Evolutionary conservation across 2,797 vertebrate species (phyloP).

Genomic region (Acipenser transmontanus): DNA sequence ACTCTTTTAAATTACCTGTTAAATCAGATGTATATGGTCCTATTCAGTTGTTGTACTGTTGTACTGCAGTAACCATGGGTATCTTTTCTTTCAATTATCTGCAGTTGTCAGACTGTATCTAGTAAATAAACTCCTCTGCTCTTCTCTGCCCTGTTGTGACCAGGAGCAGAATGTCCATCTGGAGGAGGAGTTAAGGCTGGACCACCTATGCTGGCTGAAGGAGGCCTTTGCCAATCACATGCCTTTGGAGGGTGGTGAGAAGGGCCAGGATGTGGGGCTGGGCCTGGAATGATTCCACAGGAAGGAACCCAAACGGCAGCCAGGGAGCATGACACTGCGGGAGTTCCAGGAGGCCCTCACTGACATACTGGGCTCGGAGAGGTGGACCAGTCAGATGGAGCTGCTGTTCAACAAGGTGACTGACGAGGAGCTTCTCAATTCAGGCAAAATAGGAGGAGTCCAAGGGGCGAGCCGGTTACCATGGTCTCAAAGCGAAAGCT

Average conservation of each 20-base stretch:
- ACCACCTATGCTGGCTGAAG: slow-evolving; percentile 40
- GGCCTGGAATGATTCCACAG: too few relatives aligned
- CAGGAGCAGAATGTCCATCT: slow-evolving; percentile 27
- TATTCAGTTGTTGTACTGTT: not conserved
- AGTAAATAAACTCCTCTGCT: too few relatives aligned
- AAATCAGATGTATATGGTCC: not conserved
- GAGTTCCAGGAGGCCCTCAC: slow-evolving; percentile 39
- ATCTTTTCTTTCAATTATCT: too few relatives aligned
- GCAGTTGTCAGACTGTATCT: too few relatives aligned
- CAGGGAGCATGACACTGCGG: slow-evolving; percentile 30
- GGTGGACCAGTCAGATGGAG: slow-evolving; percentile 30
- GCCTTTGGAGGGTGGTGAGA: not conserved
- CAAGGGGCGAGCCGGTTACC: too few relatives aligned
- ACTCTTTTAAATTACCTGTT: not conserved
- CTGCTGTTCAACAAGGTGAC: slow-evolving; percentile 50
- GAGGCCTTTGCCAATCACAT: slow-evolving; percentile 30
- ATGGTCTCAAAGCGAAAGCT: too few relatives aligned
- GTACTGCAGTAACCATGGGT: too few relatives aligned
- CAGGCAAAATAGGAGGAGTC: too few relatives aligned
- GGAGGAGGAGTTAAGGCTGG: slow-evolving; percentile 38
- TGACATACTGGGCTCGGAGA: slow-evolving; percentile 31
- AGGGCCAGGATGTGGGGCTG: not conserved
- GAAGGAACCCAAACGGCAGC: slow-evolving; percentile 2
- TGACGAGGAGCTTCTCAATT: too few relatives aligned
- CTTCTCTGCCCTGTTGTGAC: slow-evolving; percentile 11